A percentile compares a stretch with the other conserved stretches of the same genome.
phyloP scores from a whole-genome alignment of 2,113 vertebrate species.

The Seriola quinqueradiata region DNA sequence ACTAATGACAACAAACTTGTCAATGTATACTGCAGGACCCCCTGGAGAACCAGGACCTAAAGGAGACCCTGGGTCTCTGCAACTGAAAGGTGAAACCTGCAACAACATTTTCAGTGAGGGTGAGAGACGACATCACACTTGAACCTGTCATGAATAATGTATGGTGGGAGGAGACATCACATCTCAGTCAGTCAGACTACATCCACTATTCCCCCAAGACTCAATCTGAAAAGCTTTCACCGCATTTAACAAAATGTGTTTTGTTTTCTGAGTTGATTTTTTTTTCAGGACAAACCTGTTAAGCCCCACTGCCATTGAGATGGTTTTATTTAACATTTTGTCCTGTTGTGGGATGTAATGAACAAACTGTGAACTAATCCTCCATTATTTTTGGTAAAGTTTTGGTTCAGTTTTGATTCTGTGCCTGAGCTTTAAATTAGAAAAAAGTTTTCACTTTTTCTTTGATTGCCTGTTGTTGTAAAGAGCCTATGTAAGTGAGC shows the following conservation, averaged over 20 bases:
- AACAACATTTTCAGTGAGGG: constrained; percentile 71
- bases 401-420: neutral
- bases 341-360: neutral
- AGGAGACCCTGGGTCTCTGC: constrained; percentile 75
- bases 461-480: neutral
- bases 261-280: neutral
- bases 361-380: neutral
- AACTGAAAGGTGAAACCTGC: constrained; percentile 60
- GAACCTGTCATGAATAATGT: constrained; percentile 6
- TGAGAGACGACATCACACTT: constrained; percentile 17
- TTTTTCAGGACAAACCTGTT: neutral
- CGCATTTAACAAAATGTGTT: neutral
- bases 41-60: constrained; percentile 62
- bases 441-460: neutral
- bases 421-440: no score
- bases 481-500: neutral
- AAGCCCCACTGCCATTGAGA: no score
- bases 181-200: neutral
- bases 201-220: neutral
- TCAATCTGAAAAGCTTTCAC: neutral
- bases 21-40: constrained; percentile 35
- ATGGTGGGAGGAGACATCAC: neutral
- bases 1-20: constrained; percentile 6
- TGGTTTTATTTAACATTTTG: no score
- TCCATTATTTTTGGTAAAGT: no score